Base-by-base conservation (phyloP, 2,888 invertebrate genomes). In the Xylophagus ater region DNA sequence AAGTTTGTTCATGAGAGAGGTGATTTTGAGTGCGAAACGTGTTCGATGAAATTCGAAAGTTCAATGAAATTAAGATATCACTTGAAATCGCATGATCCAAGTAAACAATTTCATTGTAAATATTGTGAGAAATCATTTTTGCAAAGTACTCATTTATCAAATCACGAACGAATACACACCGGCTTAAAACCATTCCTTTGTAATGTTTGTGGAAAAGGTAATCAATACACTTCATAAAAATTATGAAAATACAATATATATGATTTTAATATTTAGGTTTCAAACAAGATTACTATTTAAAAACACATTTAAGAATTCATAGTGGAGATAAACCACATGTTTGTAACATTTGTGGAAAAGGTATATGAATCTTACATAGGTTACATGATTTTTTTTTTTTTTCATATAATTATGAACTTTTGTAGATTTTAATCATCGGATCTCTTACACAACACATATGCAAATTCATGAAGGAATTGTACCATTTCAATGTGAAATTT, bases 151-250 rank as follows among this genome's bases (percentile, higher is more conserved):
- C 37, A 37, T 34, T 17, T 32, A 26, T 5, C 28, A 9, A 32
- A 36, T 20, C 40, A 41, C 26, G 40, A 41, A 31, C 18, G 32
- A 12, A 21, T 23, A 8, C 40, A 41, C 32, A 41, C 40, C 2
- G 35, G 35, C 3, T n/a, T 28, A 18, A 13, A 32, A 10, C 36
- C 44, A 4, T 44, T 29, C 40, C 30, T 44, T 8, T 44, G 44
- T 10, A 44, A 39, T 34, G 34, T 41, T 28, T 44, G 44, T 25
- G 41, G 44, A 12, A 44, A 41, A 37, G 41, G 41, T 41, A 30
- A 9, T n/a, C 28, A n/a, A n/a, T n/a, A n/a, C n/a, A n/a, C n/a
- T n/a, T n/a, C n/a, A n/a, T n/a, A n/a, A n/a, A n/a, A n/a, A n/a
- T n/a, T n/a, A n/a, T n/a, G n/a, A n/a, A n/a, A n/a, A n/a, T n/a